phyloP scores from a whole-genome alignment of 1,140 invertebrate species.

The Papilio machaon region DNA sequence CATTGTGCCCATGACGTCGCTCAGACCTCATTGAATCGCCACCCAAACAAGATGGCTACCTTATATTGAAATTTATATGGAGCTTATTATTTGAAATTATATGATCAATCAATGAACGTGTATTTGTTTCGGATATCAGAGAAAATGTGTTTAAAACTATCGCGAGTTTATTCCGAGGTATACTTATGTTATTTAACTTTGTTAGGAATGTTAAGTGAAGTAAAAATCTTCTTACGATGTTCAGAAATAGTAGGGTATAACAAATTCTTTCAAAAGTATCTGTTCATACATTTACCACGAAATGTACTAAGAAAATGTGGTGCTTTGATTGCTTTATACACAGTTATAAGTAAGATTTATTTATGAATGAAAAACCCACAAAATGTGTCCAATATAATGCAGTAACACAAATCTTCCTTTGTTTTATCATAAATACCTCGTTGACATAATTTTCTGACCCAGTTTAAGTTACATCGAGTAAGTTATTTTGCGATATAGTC shows the following conservation, averaged over 20 bases:
- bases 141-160: background rate
- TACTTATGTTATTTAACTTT: background rate
- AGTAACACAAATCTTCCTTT: background rate
- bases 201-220: background rate
- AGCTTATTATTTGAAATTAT: background rate
- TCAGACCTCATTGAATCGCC: background rate
- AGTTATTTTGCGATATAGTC: background rate
- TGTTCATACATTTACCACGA: background rate
- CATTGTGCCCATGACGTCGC: slow-evolving; percentile 48
- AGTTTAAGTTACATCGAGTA: background rate
- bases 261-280: background rate
- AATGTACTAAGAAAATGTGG: too few relatives aligned
- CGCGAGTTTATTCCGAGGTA: background rate
- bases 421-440: too few relatives aligned
- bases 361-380: background rate
- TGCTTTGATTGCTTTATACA: too few relatives aligned
- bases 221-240: too few relatives aligned
- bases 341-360: background rate
- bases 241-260: background rate
- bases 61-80: background rate
- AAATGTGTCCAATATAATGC: background rate
- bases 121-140: background rate
- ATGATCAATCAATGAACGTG: background rate
- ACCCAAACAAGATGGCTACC: slow-evolving; percentile 26
- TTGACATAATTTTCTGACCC: background rate